These are phyloP conservation scores for Todiramphus chloris DNA, from an alignment of 2,113 vertebrate genomes.

Conservation along the genomic window DNA sequence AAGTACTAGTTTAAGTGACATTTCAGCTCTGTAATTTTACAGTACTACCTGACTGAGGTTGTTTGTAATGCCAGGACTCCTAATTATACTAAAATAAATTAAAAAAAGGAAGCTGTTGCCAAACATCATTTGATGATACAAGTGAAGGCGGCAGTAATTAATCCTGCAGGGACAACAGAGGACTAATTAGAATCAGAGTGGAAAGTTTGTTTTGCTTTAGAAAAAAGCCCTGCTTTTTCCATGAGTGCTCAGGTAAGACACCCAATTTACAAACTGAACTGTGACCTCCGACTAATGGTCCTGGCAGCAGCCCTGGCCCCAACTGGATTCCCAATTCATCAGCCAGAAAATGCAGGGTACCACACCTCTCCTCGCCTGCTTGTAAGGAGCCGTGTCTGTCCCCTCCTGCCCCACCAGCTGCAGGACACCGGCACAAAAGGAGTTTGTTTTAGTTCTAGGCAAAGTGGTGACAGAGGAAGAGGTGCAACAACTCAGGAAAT, in stretches of 20 bases:
- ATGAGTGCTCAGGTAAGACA: not conserved
- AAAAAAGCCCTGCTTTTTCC: not conserved
- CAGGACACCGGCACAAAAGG: not conserved
- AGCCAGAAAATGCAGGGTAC: not conserved
- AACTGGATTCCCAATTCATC: not conserved
- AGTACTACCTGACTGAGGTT: not conserved
- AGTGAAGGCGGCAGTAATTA: constrained; percentile 49
- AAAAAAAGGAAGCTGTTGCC: not conserved
- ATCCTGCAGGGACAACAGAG: constrained; percentile 55
- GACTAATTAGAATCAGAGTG: constrained; percentile 45
- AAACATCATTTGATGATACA: constrained; percentile 30
- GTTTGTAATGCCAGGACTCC: not conserved
- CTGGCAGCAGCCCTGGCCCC: not conserved
- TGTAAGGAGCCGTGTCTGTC: rapidly evolving
- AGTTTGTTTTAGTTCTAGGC: not conserved
- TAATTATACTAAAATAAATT: constrained; percentile 26
- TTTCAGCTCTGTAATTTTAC: not conserved
- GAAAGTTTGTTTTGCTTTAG: constrained; percentile 12
- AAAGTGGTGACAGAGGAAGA: not conserved
- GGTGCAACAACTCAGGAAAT: not conserved
- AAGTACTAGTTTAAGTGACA: not conserved
- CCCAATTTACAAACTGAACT: constrained; percentile 17
- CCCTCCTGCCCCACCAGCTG: not conserved
- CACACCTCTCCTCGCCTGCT: not conserved
- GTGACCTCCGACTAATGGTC: not conserved